Conservation (phyloP, 2,113 vertebrate genomes). For the Cricetomys ansorgei region DNA sequence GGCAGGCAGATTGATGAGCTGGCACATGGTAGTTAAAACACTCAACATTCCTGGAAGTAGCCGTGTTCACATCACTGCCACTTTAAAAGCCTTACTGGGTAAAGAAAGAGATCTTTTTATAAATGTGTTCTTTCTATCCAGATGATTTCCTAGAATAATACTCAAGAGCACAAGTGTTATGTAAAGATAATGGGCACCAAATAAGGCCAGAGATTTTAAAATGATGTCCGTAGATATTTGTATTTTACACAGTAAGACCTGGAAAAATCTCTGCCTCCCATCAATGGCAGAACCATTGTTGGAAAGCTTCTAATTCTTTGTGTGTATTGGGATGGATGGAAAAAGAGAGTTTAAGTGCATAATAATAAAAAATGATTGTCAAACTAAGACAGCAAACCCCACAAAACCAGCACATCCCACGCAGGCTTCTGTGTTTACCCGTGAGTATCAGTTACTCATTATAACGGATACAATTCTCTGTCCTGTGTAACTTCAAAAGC, state of each 20-base stretch:
- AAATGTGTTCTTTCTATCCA: slow-evolving; percentile 43
- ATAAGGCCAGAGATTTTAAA: slow-evolving; percentile 39
- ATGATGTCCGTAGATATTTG: slow-evolving; percentile 12
- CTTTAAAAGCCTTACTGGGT: slow-evolving; percentile 49
- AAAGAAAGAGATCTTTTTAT: slow-evolving; percentile 60
- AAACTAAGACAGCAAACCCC: background rate
- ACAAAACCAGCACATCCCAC: background rate
- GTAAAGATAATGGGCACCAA: slow-evolving; percentile 51
- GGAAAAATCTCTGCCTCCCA: background rate
- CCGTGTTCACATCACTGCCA: background rate
- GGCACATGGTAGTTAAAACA: background rate
- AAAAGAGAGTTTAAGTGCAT: background rate
- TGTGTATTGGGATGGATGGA: background rate
- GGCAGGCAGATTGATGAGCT: background rate
- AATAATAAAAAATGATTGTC: too few species aligned
- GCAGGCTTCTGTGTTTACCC: background rate
- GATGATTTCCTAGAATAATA: slow-evolving; percentile 62
- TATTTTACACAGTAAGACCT: slow-evolving; percentile 23
- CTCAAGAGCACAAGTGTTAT: slow-evolving; percentile 51
- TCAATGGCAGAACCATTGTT: background rate
- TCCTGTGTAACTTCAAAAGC: background rate
- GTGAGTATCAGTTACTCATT: background rate
- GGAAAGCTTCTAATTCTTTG: background rate
- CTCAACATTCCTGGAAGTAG: slow-evolving; percentile 24
- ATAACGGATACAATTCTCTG: background rate